Conservation (phyloP, 2,888 invertebrate genomes). For the Rhogogaster chlorosoma region DNA sequence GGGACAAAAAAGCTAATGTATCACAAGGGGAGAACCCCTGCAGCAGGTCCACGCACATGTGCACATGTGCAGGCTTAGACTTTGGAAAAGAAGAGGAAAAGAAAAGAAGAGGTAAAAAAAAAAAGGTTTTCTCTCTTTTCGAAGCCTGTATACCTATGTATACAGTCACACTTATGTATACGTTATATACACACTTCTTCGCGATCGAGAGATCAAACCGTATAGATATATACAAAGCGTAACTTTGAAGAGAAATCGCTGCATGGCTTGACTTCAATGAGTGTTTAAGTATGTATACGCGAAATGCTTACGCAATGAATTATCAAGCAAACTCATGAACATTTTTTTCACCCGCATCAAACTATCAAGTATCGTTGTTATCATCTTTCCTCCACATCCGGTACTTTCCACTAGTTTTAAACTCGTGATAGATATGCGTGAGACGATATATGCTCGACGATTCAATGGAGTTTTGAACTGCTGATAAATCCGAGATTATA, state of each 20-base stretch:
- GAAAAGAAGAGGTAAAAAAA: not conserved
- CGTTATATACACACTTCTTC: not conserved
- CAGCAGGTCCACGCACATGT: constrained; percentile 52
- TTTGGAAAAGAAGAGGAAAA: not conserved
- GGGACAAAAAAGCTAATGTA: constrained; percentile 51
- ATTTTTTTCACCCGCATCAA: not conserved
- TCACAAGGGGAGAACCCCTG: constrained; percentile 33
- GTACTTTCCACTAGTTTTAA: constrained; percentile 25
- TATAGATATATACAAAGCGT: not conserved
- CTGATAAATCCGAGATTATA: not conserved
- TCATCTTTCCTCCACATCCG: constrained; percentile 41
- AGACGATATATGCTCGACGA: not conserved
- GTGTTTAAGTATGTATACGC: not conserved
- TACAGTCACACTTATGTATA: constrained; percentile 10
- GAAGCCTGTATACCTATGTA: not conserved
- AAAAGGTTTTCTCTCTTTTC: not conserved
- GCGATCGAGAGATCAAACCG: constrained; percentile 14
- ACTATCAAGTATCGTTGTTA: constrained; percentile 36
- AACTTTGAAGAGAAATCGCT: not conserved
- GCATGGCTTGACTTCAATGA: not conserved
- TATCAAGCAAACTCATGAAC: constrained; percentile 26
- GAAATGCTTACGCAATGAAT: constrained; percentile 38
- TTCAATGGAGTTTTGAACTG: not conserved
- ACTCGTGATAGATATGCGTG: not conserved
- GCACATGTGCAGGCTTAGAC: constrained; percentile 51